Percentiles rank a stretch among this genome's conserved stretches.
Evolutionary conservation across 2,888 invertebrate species (phyloP).

Genomic region (Lymantria monacha): DNA sequence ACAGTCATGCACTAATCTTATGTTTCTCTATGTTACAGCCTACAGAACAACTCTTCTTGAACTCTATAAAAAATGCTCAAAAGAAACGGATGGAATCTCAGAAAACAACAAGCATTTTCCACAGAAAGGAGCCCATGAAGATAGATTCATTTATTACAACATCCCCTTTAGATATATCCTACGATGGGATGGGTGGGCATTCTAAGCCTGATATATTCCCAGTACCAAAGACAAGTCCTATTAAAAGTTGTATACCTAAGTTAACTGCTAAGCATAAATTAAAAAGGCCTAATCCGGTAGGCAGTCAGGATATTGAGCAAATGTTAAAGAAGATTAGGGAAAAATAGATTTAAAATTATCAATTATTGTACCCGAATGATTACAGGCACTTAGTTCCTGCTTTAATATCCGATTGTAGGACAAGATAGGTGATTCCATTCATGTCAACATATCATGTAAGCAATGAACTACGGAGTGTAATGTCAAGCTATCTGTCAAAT

Average conservation of each 20-base stretch:
- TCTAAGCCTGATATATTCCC: slow-evolving; percentile 78
- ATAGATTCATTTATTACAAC: slow-evolving; percentile 34
- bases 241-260: slow-evolving; percentile 48
- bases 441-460: too few relatives aligned
- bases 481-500: too few relatives aligned
- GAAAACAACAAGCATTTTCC: slow-evolving; percentile 51
- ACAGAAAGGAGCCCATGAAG: slow-evolving; percentile 46
- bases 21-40: slow-evolving; percentile 38
- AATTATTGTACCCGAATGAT: too few relatives aligned
- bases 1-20: neutral
- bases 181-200: slow-evolving; percentile 82
- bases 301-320: slow-evolving; percentile 50
- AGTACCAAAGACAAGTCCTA: slow-evolving; percentile 35
- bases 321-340: slow-evolving; percentile 42
- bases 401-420: too few relatives aligned
- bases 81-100: slow-evolving; percentile 31
- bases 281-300: slow-evolving; percentile 45
- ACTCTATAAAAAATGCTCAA: slow-evolving; percentile 40
- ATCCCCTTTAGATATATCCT: slow-evolving; percentile 48
- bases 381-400: too few relatives aligned
- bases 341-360: slow-evolving; percentile 12
- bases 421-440: too few relatives aligned
- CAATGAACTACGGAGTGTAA: too few relatives aligned
- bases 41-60: slow-evolving; percentile 52
- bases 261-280: slow-evolving; percentile 56